These are phyloP conservation scores for Rhodophaea formosa DNA, from an alignment of 2,888 invertebrate species.

Conservation along the genomic window DNA sequence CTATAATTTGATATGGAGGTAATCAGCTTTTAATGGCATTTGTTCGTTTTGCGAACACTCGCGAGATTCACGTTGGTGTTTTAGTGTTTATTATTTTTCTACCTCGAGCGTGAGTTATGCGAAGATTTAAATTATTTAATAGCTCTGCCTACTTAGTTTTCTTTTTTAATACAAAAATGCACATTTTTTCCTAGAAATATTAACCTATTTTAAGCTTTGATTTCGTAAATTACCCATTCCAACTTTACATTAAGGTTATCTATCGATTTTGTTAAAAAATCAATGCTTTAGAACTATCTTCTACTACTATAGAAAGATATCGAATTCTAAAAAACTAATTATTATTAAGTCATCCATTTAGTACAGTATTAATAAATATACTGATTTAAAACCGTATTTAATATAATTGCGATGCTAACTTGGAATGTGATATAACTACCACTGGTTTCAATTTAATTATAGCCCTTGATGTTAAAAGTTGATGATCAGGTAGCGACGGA, in stretches of 20 bases:
- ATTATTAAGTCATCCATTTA: too few relatives aligned
- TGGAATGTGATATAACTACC: neutral
- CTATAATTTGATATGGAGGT: slow-evolving; percentile 32
- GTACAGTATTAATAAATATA: neutral
- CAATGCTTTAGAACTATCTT: too few relatives aligned
- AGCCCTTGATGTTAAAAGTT: neutral
- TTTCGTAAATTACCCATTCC: too few relatives aligned
- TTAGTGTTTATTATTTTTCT: slow-evolving; percentile 3
- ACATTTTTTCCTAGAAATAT: too few relatives aligned
- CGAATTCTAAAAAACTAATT: too few relatives aligned
- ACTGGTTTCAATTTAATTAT: neutral
- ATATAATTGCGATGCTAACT: neutral
- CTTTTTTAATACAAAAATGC: too few relatives aligned
- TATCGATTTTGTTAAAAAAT: too few relatives aligned
- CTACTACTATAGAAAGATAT: too few relatives aligned
- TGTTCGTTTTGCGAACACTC: slow-evolving; percentile 29
- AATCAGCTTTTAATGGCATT: slow-evolving; percentile 39
- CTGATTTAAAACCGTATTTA: neutral
- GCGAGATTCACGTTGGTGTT: slow-evolving; percentile 10
- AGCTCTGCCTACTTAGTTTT: too few relatives aligned
- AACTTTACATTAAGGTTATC: too few relatives aligned
- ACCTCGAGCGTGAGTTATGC: neutral
- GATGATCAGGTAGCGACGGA: neutral
- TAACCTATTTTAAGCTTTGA: too few relatives aligned
- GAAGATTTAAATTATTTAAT: too few relatives aligned